These are phyloP conservation scores for Strix uralensis DNA, from an alignment of 2,113 vertebrate species.

Conservation along the genomic window DNA sequence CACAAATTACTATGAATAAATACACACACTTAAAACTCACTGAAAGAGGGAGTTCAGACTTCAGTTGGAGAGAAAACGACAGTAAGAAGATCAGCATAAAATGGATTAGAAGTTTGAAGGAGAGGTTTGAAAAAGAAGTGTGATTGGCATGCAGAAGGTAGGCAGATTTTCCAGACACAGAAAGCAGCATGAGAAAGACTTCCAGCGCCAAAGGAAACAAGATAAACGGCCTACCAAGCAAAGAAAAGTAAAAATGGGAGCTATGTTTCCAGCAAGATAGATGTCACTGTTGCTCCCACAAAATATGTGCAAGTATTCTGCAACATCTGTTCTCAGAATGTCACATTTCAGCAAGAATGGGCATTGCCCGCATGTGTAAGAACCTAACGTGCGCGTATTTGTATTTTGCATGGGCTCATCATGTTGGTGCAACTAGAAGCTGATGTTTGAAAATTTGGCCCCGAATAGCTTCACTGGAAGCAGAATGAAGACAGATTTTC, in stretches of 20 bases:
- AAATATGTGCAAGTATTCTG: constrained; percentile 45
- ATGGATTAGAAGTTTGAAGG: constrained; percentile 15
- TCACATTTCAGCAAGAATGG: constrained; percentile 20
- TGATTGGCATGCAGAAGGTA: constrained; percentile 52
- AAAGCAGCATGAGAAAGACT: constrained; percentile 27
- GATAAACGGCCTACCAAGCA: background rate
- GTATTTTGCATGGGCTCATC: background rate
- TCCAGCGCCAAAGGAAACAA: constrained; percentile 33
- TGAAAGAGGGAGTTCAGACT: background rate
- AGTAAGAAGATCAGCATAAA: constrained; percentile 8
- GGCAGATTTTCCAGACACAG: constrained; percentile 50
- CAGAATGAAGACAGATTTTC: constrained; percentile 49
- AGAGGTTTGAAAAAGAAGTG: constrained; percentile 30
- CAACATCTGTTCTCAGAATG: constrained; percentile 54
- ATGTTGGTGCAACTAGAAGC: constrained; percentile 33
- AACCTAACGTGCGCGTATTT: background rate
- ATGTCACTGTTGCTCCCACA: constrained; percentile 43
- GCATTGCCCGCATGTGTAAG: constrained; percentile 4
- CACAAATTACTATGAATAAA: background rate
- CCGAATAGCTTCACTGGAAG: background rate
- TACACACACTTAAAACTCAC: background rate
- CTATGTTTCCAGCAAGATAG: constrained; percentile 23
- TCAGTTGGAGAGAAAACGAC: background rate
- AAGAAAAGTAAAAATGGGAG: constrained; percentile 31
- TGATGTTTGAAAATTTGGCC: constrained; percentile 57